Conservation (phyloP, 2,113 vertebrate species). For the Oostethus manadensis region DNA sequence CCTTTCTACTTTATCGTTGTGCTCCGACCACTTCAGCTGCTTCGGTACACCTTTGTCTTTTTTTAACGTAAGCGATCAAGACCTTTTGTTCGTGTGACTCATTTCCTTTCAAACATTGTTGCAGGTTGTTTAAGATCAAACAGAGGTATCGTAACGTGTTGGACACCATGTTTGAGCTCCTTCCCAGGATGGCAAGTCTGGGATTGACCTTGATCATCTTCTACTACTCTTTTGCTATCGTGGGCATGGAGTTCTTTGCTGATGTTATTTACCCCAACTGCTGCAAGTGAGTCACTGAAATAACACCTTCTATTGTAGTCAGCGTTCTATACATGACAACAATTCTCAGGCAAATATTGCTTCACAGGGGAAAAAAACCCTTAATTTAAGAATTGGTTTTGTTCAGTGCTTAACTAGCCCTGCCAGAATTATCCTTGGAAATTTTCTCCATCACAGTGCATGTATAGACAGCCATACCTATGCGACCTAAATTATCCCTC, state of each 20-base stretch:
- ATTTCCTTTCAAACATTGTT: neutral
- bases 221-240: constrained; percentile 97
- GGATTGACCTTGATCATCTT: constrained; percentile 94
- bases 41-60: constrained; percentile 71
- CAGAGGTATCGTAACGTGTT: constrained; percentile 91
- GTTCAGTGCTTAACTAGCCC: too few species aligned
- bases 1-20: constrained; percentile 97
- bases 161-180: constrained; percentile 97
- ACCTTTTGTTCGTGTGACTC: neutral
- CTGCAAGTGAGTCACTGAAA: constrained; percentile 84
- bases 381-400: too few species aligned
- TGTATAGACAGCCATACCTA: too few species aligned
- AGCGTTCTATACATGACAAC: neutral
- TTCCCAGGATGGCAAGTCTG: constrained; percentile 95
- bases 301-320: neutral
- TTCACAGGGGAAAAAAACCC: neutral
- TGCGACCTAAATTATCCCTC: too few species aligned
- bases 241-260: constrained; percentile 97
- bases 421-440: too few species aligned
- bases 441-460: too few species aligned
- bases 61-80: neutral
- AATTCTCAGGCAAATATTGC: neutral
- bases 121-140: constrained; percentile 93
- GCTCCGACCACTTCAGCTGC: constrained; percentile 88
- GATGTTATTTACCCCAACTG: constrained; percentile 89